Base-by-base conservation (phyloP, 2,888 invertebrate species). In the Dicycla oo region DNA sequence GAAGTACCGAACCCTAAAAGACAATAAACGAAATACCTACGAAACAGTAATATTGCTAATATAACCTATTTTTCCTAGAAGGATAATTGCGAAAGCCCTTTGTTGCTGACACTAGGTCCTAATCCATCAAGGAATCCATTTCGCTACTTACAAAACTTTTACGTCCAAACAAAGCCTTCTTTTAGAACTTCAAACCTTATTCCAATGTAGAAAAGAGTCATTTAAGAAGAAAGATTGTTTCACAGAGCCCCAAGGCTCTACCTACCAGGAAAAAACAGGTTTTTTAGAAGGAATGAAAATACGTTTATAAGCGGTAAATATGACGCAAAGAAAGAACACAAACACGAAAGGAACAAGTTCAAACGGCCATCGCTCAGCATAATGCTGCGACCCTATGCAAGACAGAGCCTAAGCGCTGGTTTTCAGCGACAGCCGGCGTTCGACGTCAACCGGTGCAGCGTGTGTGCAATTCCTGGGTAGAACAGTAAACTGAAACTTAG, bases 121-220 rank as follows among this genome's bases (percentile, higher is more conserved):
- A 47, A 63, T 54, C 53, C 64, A 40, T 47, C 64, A 26, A 20
- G 1, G 30, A 64, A 54, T 64, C 47, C 53, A 62, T 63, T 63
- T 23, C 3, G 20, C 43, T 38, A 68, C 53, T 26, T 45, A 70
- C 30, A 30, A 72, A 72, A 43, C 71, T 61, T 73, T 53, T 72
- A 45, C n/a, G n/a, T 20, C 0, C 18, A 38, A 53, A 62, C 26
- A 53, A 60, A 34, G 40, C 30, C 15, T 40, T 7, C 23, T 11
- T 20, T 23, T 11, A 4, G 11, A 65, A n/a, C 11, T 43, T 40
- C 3, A 40, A 58, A 40, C 15, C 0, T 20, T 15, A 26, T 60
- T 30, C 11, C n/a, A 26, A 30, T n/a, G 15, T 30, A n/a, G 58
- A 40, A 60, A 30, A 2, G 2, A 70, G n/a, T 40, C 2, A 34